Percentiles rank a stretch among this genome's conserved stretches.
Evolutionary conservation across 2,113 vertebrate genomes (phyloP).

Genomic region (Clinocottus analis): DNA sequence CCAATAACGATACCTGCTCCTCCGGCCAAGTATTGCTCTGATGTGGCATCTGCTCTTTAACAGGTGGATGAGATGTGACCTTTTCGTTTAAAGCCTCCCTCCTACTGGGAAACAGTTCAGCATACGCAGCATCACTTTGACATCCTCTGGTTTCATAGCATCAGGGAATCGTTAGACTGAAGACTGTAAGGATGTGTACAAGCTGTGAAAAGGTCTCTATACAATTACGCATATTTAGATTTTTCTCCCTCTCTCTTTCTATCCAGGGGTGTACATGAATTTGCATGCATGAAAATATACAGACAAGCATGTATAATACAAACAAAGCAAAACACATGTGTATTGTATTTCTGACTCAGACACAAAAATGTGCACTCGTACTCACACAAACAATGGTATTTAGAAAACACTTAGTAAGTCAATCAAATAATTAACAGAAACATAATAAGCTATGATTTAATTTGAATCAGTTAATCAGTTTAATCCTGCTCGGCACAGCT

Average conservation of each 20-base stretch:
- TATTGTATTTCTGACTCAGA: background rate
- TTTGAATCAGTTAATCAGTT: background rate
- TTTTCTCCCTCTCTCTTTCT: background rate
- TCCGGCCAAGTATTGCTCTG: constrained; percentile 73
- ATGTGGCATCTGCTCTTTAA: constrained; percentile 79
- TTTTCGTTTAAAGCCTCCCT: constrained; percentile 72
- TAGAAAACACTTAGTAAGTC: background rate
- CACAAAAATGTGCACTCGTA: background rate
- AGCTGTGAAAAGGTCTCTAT: constrained; percentile 56
- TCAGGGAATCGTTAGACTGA: constrained; percentile 62
- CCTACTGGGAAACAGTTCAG: constrained; percentile 65
- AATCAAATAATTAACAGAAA: constrained; percentile 6
- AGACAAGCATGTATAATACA: background rate
- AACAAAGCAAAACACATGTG: background rate
- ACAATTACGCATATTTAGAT: constrained; percentile 27
- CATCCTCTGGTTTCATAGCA: constrained; percentile 67
- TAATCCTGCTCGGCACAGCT: background rate
- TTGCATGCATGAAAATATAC: constrained; percentile 12
- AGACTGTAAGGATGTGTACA: constrained; percentile 53
- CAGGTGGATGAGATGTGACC: constrained; percentile 80
- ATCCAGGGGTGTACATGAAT: constrained; percentile 8
- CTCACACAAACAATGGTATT: background rate
- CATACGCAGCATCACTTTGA: constrained; percentile 60
- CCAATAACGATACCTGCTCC: constrained; percentile 63
- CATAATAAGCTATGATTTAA: background rate